Evolutionary conservation across 2,888 invertebrate species (phyloP), one percentile per base, ranked within the genome.

Genomic region (Pyrrhosoma nymphula): DNA sequence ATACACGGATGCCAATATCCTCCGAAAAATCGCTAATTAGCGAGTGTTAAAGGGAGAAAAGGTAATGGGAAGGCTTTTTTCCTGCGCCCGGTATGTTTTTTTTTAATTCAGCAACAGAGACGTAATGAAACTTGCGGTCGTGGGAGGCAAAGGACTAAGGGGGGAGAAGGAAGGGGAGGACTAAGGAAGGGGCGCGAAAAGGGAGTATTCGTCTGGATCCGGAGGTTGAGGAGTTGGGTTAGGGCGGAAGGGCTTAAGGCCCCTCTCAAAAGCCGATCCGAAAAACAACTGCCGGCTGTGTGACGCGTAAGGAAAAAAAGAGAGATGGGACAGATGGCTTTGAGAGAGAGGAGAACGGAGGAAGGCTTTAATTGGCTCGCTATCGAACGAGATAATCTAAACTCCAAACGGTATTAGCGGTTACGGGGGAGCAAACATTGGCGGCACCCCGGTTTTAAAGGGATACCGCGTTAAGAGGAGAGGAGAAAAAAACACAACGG

Each of bases 361-460:
- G 69, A 47, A 69, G 30, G 75, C 69, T 75, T 93, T 93, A 93
- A 93, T 93, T 93, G 93, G 93, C 47, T 93, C 93, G 47, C 69
- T 93, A 93, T 93, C 93, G 47, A 93, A 93, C 93, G 93, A 93
- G 93, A 93, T 93, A 93, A 93, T 93, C 93, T 93, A 93, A 93
- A 93, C 69, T 93, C 39, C 69, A 93, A 93, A 93, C 93, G 93
- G 93, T 47, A 93, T 93, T 93, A 93, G 75, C 69, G 93, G 93
- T 69, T 69, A 69, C 63, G 93, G 69, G 47, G 93, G 75, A 69
- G 93, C 69, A 93, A 93, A 93, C 93, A 93, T 93, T 93, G 93
- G 47, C 47, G 75, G 63, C 63, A 63, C 63, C 47, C n/a, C 26
- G 93, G 93, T 69, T 60, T 60, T 75, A 93, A 93, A 93, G 93